Base-by-base conservation (phyloP, 2,888 invertebrate genomes). In the Polylopha cassiicola region DNA sequence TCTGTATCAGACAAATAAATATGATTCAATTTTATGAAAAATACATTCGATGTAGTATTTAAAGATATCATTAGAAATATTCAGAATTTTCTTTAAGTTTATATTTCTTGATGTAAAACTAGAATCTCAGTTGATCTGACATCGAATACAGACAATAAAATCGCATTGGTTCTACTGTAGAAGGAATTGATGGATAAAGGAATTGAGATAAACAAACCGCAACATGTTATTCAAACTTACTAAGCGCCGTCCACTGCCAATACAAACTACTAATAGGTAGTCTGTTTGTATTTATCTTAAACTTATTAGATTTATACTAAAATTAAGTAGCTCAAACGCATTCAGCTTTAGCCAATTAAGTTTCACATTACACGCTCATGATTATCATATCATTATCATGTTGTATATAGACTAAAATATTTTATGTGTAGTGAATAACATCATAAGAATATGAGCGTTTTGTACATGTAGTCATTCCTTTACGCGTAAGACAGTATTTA, bases 341-440 rank as follows among this genome's bases (percentile, higher is more conserved):
- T 14, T 27, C 21, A 27, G 32, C 31, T 31, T 20, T 26, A 27
- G 30, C 8, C 11, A n/a, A 23, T 36, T 26, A 44, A 44, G 41
- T 47, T 48, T 44, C 43, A 58, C 48, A 54, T 62, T 59, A 58
- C 56, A 54, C 53, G 54, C 50, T 57, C 65, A 30, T 33, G 27
- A 16, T 26, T 17, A 29, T 41, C 41, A 66, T 67, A 63, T 68
- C 63, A 61, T 68, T 59, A 61, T 47, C 46, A 67, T 65, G 59
- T 59, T 50, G 51, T 56, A 61, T 73, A 67, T 73, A 69, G 56
- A 73, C 67, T 69, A 54, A 58, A 33, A 39, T 29, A 43, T 42
- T 37, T 55, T 59, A 50, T 62, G 61, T 59, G 52, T 55, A 45
- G 58, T 30, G n/a, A 32, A 3, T 36, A 26, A 7, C 26, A 21